These are phyloP conservation scores for Rhizomys pruinosus DNA, from an alignment of 2,113 vertebrate genomes.

Conservation along the genomic window DNA sequence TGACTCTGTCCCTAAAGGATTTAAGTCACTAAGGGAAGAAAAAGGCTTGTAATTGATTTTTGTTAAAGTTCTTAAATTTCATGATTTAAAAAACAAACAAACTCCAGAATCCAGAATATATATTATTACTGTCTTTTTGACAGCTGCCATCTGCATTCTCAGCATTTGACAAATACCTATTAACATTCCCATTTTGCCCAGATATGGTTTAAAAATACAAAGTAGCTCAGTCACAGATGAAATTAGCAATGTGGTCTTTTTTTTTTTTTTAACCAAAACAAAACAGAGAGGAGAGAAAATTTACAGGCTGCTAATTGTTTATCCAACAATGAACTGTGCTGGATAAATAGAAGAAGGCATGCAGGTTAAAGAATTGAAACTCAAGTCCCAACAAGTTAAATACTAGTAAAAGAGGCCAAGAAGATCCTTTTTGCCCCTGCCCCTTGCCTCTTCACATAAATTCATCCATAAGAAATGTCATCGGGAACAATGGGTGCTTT, in stretches of 20 bases:
- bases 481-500: slow-evolving; percentile 68
- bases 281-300: not conserved
- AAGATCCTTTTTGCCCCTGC: not conserved
- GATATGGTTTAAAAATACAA: slow-evolving; percentile 62
- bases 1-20: not conserved
- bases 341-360: slow-evolving; percentile 29
- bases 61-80: slow-evolving; percentile 24
- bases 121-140: slow-evolving; percentile 54
- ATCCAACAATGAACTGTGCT: slow-evolving; percentile 44
- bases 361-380: slow-evolving; percentile 56
- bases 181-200: slow-evolving; percentile 32
- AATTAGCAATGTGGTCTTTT: slow-evolving; percentile 54
- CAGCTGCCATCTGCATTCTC: slow-evolving; percentile 19
- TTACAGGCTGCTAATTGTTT: slow-evolving; percentile 58
- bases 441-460: slow-evolving; percentile 10
- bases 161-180: slow-evolving; percentile 13
- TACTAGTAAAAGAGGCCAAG: slow-evolving; percentile 37
- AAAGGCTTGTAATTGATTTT: slow-evolving; percentile 5
- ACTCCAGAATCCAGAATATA: too few species aligned
- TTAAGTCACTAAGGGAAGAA: not conserved
- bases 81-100: too few species aligned
- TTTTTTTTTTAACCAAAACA: not conserved
- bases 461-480: slow-evolving; percentile 33
- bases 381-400: slow-evolving; percentile 65
- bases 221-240: slow-evolving; percentile 40